Evolutionary conservation across 2,888 invertebrate species (phyloP).

Genomic region (Drosophila ezoana): DNA sequence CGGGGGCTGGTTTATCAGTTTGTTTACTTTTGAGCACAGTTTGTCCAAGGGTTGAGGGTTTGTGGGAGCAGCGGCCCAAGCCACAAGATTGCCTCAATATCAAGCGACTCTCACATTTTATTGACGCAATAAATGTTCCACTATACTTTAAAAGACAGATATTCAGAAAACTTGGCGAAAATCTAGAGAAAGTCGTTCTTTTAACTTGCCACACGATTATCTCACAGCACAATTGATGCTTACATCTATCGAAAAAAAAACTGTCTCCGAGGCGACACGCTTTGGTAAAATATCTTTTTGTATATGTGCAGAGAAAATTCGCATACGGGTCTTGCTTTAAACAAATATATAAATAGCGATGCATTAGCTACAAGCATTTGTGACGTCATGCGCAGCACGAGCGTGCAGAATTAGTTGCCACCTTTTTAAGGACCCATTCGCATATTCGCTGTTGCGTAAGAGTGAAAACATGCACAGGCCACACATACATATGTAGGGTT

Average conservation of each 20-base stretch:
- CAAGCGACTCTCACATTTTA: slow-evolving; percentile 6
- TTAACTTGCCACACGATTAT: too few species aligned
- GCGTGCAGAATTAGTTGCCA: slow-evolving; percentile 9
- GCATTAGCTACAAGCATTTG: not conserved
- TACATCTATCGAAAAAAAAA: too few species aligned
- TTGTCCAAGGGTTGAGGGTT: slow-evolving; percentile 1
- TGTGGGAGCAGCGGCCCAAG: slow-evolving; percentile 2
- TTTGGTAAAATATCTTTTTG: too few species aligned
- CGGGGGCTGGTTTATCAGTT: slow-evolving; percentile 24
- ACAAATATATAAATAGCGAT: too few species aligned
- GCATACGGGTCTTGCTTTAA: too few species aligned
- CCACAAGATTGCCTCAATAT: slow-evolving; percentile 9
- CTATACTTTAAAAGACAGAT: not conserved
- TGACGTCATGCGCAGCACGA: slow-evolving; percentile 33
- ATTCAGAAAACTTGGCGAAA: not conserved
- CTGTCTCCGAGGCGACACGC: too few species aligned
- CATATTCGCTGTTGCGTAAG: too few species aligned
- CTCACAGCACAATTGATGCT: too few species aligned
- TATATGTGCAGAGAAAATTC: too few species aligned
- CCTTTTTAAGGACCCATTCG: slow-evolving; percentile 8
- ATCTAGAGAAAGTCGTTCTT: too few species aligned
- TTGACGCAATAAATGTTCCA: not conserved
- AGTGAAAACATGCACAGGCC: too few species aligned
- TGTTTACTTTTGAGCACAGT: slow-evolving; percentile 50
- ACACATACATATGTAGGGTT: not conserved